Evolutionary conservation across 2,888 invertebrate species (phyloP), one percentile per base, ranked within the genome.

Genomic region (Endotricha flammealis): DNA sequence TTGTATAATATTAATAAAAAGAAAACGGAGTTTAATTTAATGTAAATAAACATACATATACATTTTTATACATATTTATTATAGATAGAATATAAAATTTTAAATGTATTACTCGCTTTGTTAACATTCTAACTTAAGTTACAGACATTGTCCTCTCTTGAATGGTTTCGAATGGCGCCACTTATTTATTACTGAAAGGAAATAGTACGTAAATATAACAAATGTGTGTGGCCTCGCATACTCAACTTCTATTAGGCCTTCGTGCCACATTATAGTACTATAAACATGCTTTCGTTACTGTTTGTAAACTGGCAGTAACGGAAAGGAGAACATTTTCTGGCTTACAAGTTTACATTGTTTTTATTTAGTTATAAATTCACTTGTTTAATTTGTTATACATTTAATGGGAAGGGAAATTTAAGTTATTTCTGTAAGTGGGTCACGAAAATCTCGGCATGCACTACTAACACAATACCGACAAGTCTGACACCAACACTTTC

Each of bases 241-340:
- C n/a, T n/a, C n/a, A n/a, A n/a, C n/a, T n/a, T n/a, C n/a, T n/a
- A n/a, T n/a, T n/a, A n/a, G n/a, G n/a, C 42, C 44, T 32, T 44
- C 42, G 40, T 41, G 38, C 34, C 36, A 40, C 39, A 27, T 24
- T 39, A 32, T 36, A 36, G 41, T 41, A 40, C 36, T 42, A 36
- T 42, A 42, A 40, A 41, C 44, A 38, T 48, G 46, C 49, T 50
- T 51, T 53, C 51, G 43, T 51, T 48, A 49, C 46, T 50, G 48
- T 52, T 48, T 54, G 45, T 48, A 50, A 54, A 51, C 51, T 42
- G 39, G 43, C 39, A 38, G n/a, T n/a, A n/a, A n/a, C n/a, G n/a
- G n/a, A n/a, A 32, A 38, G 33, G 29, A 37, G 27, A 37, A 36
- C 31, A 36, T 36, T 36, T 39, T n/a, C n/a, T n/a, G n/a, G n/a